A percentile compares a stretch with the other conserved stretches of the same genome.
phyloP scores from a whole-genome alignment of 2,113 vertebrate genomes.

The Scophthalmus maximus region DNA sequence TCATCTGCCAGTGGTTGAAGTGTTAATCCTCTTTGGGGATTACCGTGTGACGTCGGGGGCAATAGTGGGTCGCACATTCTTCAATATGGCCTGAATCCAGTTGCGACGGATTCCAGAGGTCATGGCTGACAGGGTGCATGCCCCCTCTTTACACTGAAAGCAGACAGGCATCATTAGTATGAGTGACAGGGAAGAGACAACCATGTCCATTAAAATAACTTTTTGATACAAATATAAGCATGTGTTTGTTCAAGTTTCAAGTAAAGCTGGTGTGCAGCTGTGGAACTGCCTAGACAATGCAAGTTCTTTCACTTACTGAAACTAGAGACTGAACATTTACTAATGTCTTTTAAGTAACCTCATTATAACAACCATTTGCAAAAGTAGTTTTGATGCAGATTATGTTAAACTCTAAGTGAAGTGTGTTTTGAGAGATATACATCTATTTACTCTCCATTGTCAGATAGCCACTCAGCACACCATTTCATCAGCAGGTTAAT shows the following conservation, averaged over 20 bases:
- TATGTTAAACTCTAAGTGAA: too few species aligned
- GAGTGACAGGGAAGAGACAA: slow-evolving; percentile 13
- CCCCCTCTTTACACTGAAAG: slow-evolving; percentile 90
- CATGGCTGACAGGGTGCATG: slow-evolving; percentile 95
- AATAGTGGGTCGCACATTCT: slow-evolving; percentile 90
- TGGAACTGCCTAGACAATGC: background rate
- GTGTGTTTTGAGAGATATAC: too few species aligned
- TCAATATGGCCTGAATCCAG: slow-evolving; percentile 99
- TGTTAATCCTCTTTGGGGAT: slow-evolving; percentile 61
- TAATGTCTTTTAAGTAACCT: background rate
- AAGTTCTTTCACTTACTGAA: background rate
- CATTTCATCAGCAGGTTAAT: background rate
- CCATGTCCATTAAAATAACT: slow-evolving; percentile 2
- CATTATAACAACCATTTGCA: background rate
- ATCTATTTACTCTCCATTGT: background rate
- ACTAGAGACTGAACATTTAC: background rate
- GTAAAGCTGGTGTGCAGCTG: background rate
- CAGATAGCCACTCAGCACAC: background rate
- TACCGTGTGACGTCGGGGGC: slow-evolving; percentile 96
- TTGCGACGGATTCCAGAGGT: slow-evolving; percentile 97
- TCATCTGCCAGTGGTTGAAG: slow-evolving; percentile 42
- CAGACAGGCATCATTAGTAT: slow-evolving; percentile 22
- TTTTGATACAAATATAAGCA: background rate
- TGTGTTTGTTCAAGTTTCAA: slow-evolving; percentile 11
- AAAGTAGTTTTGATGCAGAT: background rate